Evolutionary conservation across 2,113 vertebrate species (phyloP).

Genomic region (Tympanuchus pallidicinctus): DNA sequence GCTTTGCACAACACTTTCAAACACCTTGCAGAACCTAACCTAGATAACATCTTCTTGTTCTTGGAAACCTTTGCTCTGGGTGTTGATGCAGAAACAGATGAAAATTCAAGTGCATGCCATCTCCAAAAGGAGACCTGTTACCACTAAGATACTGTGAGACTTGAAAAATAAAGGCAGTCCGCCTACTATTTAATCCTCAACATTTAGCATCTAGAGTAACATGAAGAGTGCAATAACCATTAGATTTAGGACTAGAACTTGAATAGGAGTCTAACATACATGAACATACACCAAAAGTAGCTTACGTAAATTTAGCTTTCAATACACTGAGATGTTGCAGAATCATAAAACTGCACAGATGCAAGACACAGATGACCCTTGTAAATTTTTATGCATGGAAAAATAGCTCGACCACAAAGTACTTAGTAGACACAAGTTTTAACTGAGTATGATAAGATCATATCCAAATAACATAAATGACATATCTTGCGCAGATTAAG

Average conservation of each 20-base stretch:
- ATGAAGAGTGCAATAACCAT: not conserved
- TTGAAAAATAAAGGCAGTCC: not conserved
- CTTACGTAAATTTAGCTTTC: not conserved
- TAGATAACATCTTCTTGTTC: not conserved
- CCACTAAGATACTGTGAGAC: not conserved
- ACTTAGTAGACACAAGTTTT: not conserved
- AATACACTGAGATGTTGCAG: not conserved
- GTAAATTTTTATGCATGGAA: not conserved
- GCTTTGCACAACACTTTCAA: not conserved
- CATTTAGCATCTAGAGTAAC: not conserved
- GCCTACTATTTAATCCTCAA: not conserved
- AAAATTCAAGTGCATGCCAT: not conserved
- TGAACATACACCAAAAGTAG: not conserved
- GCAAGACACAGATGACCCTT: not conserved
- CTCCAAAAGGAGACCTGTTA: not conserved
- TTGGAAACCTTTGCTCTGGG: not conserved
- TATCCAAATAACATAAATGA: not conserved
- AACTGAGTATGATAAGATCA: not conserved
- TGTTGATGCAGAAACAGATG: constrained; percentile 17
- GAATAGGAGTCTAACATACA: not conserved
- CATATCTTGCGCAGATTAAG: not conserved
- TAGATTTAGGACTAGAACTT: not conserved
- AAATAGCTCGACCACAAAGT: not conserved
- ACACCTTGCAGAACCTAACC: not conserved
- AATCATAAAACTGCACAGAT: not conserved